These are phyloP conservation scores for Dione vanillae DNA, from an alignment of 2,888 invertebrate species.

Conservation along the genomic window DNA sequence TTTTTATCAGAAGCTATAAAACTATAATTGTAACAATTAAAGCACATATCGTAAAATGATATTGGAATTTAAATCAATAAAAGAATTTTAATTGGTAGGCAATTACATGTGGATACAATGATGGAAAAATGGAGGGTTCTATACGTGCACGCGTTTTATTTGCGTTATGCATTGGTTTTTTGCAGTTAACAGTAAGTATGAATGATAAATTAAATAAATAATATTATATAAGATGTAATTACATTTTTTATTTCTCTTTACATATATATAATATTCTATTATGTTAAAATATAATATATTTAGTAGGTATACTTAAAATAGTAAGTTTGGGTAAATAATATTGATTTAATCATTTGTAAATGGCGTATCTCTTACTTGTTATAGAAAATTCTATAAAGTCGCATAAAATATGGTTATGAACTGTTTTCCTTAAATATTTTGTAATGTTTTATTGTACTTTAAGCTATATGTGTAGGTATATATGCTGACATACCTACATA, in stretches of 20 bases:
- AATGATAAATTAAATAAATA: no score
- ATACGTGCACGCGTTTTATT: constrained; percentile 70
- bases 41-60: not conserved
- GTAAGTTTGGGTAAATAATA: constrained; percentile 32
- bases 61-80: not conserved
- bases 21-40: not conserved
- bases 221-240: no score
- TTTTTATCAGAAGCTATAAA: not conserved
- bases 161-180: constrained; percentile 62
- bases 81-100: constrained; percentile 4
- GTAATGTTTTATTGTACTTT: no score
- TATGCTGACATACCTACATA: no score
- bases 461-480: no score
- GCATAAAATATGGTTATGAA: not conserved
- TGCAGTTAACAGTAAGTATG: constrained; percentile 67
- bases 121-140: constrained; percentile 69
- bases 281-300: no score
- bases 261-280: no score
- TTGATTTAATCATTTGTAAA: not conserved
- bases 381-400: not conserved
- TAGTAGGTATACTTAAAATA: constrained; percentile 40
- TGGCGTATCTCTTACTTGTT: not conserved
- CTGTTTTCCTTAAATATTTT: no score
- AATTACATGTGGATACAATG: constrained; percentile 62
- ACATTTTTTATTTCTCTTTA: no score